A percentile compares a stretch with the other conserved stretches of the same genome.
Conservation (phyloP, 2,888 invertebrate genomes). For the Autographa gamma region DNA sequence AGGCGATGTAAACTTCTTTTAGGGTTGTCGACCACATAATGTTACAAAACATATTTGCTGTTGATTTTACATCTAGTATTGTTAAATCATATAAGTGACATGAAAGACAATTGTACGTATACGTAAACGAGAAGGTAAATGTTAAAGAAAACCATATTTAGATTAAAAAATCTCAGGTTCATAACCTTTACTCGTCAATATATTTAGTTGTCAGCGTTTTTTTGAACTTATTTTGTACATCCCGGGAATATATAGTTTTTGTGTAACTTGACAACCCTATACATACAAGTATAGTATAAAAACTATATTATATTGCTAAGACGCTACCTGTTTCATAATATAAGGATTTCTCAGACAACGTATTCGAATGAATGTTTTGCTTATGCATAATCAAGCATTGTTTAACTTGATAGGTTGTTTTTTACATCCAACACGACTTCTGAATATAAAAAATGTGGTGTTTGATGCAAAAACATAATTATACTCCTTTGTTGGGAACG, state of each 20-base stretch:
- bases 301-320: constrained; percentile 9
- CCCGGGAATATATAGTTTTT: neutral
- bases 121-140: no score
- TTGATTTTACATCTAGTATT: neutral
- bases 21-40: neutral
- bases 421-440: constrained; percentile 18
- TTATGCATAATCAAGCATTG: constrained; percentile 33
- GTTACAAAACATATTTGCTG: neutral
- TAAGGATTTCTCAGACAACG: constrained; percentile 14
- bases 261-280: neutral
- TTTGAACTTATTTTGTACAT: no score
- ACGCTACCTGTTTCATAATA: constrained; percentile 44
- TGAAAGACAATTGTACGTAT: no score
- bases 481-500: constrained; percentile 35
- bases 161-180: no score
- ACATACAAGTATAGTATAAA: neutral
- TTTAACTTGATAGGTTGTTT: constrained; percentile 20
- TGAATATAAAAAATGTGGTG: constrained; percentile 33
- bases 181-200: no score
- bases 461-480: constrained; percentile 31
- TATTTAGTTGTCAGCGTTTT: no score
- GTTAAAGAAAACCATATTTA: no score
- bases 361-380: constrained; percentile 34
- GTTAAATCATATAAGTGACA: neutral
- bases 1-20: constrained; percentile 15